Base-by-base conservation (phyloP, 2,113 vertebrate species). In the Onychostoma macrolepis region DNA sequence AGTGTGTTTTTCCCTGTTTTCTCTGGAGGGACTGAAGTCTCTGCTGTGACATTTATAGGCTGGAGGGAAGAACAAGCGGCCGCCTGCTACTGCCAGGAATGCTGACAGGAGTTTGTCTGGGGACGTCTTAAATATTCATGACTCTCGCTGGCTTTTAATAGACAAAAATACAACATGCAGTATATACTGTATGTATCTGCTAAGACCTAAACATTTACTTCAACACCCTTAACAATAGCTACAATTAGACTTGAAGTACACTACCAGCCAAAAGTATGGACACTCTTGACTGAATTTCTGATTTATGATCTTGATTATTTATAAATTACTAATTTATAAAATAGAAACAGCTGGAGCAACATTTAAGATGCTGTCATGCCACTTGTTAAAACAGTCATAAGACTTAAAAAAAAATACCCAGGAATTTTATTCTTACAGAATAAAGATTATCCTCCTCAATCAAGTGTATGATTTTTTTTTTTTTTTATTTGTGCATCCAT, bases 1-100 rank as follows among this genome's bases (percentile, higher is more conserved):
- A 15, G 56, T 81, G 79, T 41, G 36, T 82, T 41, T 81, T 67
- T n/a, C 24, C 50, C 38, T 4, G 2, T 63, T 36, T 65, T 28
- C 26, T 45, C 58, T 43, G 38, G n/a, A 65, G n/a, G 36, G 36
- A 65, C n/a, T 48, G 80, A 69, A 83, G 26, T 53, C n/a, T 78
- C 13, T 53, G 41, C 63, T 83, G 80, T 50, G 81, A 83, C 65
- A 71, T 83, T 83, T 83, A 71, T 71, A 71, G 81, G n/a, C 45
- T 36, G 81, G 12, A 36, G 63, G 63, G 19, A 50, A 83, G 43
- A 83, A 83, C 80, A 69, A 45, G 43, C 19, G 15, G 43, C 10
- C 28, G 21, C 81, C 43, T 50, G 61, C 80, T 67, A 6, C 56
- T 67, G n/a, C 36, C 58, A 65, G 80, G 24, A 81, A 65, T 63